These are phyloP conservation scores for Neelides folsomi DNA, from an alignment of 2,888 invertebrate species.

Conservation along the genomic window DNA sequence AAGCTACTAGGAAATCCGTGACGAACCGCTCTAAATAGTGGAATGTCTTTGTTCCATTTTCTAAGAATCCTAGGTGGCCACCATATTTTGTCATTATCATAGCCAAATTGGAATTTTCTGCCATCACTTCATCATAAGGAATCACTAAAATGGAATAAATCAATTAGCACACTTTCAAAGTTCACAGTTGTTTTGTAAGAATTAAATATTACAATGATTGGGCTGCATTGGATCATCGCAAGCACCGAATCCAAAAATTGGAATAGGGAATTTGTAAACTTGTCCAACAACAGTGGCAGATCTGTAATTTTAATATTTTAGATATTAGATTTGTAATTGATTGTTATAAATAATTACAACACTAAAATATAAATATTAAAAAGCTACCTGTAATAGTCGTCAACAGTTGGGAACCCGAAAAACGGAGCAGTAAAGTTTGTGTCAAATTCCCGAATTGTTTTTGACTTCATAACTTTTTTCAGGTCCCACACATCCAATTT, in stretches of 20 bases:
- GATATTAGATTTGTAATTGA: conserved; percentile 21
- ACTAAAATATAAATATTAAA: too few species aligned
- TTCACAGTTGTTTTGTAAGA: too few species aligned
- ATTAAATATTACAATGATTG: conserved; percentile 52
- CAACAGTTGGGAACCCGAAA: conserved; percentile 67
- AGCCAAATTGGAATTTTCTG: too few species aligned
- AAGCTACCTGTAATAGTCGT: conserved; percentile 63
- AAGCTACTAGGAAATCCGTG: too few species aligned
- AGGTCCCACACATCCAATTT: conserved; percentile 35
- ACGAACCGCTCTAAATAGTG: too few species aligned
- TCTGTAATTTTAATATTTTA: conserved; percentile 23
- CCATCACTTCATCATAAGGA: too few species aligned
- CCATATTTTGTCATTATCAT: too few species aligned
- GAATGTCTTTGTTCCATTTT: too few species aligned
- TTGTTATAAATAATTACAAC: too few species aligned
- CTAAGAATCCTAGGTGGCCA: too few species aligned
- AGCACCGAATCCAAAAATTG: conserved; percentile 65
- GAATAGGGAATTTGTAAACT: conserved; percentile 51
- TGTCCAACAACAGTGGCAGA: conserved; percentile 7
- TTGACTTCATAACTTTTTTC: conserved; percentile 38
- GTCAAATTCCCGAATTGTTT: conserved; percentile 67
- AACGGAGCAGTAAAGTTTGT: conserved; percentile 63
- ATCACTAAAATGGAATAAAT: too few species aligned
- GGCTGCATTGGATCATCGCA: conserved; percentile 85
- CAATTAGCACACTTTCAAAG: too few species aligned